phyloP scores from a whole-genome alignment of 1,140 invertebrate species.

The Formica selysi region DNA sequence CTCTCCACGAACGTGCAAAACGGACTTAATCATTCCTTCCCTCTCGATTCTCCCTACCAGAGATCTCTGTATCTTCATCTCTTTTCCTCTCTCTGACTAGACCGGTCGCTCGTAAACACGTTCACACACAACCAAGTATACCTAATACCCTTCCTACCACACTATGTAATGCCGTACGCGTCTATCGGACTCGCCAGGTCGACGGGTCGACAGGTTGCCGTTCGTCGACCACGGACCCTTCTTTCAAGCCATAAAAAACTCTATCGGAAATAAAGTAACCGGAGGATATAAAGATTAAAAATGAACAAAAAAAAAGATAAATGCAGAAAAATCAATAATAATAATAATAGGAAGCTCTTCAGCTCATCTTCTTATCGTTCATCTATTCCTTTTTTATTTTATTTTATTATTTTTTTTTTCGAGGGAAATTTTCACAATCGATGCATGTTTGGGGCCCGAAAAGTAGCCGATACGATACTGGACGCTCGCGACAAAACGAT shows the following conservation, averaged over 20 bases:
- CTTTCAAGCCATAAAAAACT: not conserved
- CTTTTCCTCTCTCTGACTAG: constrained; percentile 34
- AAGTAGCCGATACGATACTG: not conserved
- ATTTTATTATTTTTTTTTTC: not conserved
- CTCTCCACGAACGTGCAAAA: not conserved
- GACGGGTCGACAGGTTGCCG: constrained; percentile 49
- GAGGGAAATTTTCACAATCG: not conserved
- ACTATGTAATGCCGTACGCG: constrained; percentile 7
- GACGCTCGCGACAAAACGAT: not conserved
- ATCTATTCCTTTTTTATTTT: too few relatives aligned
- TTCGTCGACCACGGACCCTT: constrained; percentile 23
- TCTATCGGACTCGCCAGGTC: constrained; percentile 45
- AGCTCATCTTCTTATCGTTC: not conserved
- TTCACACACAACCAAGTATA: constrained; percentile 18
- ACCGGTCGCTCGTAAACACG: constrained; percentile 43
- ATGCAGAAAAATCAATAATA: not conserved
- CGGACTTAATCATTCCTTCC: constrained; percentile 50
- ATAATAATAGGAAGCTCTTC: not conserved
- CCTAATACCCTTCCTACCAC: constrained; percentile 30
- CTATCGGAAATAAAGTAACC: not conserved
- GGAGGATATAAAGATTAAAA: not conserved
- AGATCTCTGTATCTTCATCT: not conserved
- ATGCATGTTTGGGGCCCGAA: not conserved
- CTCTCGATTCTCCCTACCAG: not conserved
- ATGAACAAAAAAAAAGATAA: not conserved